These are phyloP conservation scores for Carassius gibelio DNA, from an alignment of 2,113 vertebrate species.

Conservation along the genomic window DNA sequence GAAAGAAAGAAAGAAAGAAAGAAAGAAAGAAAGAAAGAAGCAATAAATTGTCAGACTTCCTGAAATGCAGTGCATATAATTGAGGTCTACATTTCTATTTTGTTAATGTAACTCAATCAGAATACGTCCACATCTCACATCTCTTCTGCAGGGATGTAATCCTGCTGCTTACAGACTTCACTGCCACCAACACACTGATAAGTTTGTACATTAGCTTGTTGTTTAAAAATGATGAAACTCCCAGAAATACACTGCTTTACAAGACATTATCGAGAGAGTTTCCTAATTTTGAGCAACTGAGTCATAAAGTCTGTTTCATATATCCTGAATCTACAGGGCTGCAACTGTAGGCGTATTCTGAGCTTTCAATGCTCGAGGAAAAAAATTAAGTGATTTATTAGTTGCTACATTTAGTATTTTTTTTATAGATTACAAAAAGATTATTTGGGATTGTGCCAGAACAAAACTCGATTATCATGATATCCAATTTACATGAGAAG, in stretches of 20 bases:
- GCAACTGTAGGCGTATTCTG: not conserved
- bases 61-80: not conserved
- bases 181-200: constrained; percentile 20
- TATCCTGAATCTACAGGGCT: not conserved
- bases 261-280: not conserved
- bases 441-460: not conserved
- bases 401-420: not conserved
- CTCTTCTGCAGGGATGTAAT: constrained; percentile 12
- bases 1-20: constrained; percentile 16
- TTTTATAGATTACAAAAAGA: not conserved
- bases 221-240: constrained; percentile 41
- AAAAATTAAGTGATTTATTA: not conserved
- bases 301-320: constrained; percentile 2
- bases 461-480: not conserved
- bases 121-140: not conserved
- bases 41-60: not conserved
- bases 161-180: constrained; percentile 13
- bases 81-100: not conserved
- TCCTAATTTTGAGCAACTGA: not conserved
- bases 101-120: not conserved
- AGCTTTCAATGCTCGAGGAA: not conserved
- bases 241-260: not conserved
- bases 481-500: not conserved
- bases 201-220: constrained; percentile 18
- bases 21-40: constrained; percentile 13